phyloP scores from a whole-genome alignment of 2,113 vertebrate species.

The Cephalopterus ornatus region DNA sequence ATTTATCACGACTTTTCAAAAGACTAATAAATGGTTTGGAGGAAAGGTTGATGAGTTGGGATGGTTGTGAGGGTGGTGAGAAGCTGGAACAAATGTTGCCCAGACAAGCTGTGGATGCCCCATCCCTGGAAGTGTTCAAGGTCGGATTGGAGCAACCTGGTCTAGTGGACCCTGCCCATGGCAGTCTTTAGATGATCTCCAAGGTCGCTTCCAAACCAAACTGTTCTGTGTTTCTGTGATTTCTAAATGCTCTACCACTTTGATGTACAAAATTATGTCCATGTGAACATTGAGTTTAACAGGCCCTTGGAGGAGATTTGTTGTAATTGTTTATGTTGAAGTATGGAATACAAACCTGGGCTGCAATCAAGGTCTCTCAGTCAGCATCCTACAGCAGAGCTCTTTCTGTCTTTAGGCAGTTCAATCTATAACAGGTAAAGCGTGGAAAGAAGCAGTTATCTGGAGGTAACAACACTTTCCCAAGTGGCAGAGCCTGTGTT shows the following conservation, averaged over 20 bases:
- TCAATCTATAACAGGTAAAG: neutral
- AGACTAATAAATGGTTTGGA: constrained; percentile 55
- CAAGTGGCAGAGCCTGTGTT: neutral
- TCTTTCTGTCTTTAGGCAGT: neutral
- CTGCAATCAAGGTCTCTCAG: neutral
- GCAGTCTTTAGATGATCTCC: neutral
- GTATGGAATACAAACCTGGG: neutral
- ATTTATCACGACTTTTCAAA: constrained; percentile 62
- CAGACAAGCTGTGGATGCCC: neutral
- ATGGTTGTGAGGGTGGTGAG: neutral
- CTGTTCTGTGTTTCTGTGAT: neutral
- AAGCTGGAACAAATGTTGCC: neutral
- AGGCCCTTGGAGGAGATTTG: neutral
- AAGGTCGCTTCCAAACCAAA: neutral
- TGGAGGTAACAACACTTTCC: neutral
- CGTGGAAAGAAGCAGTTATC: neutral
- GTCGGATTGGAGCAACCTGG: rapidly evolving
- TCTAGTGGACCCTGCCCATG: neutral
- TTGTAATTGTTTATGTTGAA: neutral
- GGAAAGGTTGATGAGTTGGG: neutral
- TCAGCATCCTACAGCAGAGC: neutral
- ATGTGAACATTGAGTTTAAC: neutral
- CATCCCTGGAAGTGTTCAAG: neutral
- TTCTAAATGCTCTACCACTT: neutral
- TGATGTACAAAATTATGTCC: neutral